Percentiles rank a stretch among this genome's conserved stretches.
Conservation (phyloP, 2,888 invertebrate genomes). For the Cataglyphis cursor region DNA sequence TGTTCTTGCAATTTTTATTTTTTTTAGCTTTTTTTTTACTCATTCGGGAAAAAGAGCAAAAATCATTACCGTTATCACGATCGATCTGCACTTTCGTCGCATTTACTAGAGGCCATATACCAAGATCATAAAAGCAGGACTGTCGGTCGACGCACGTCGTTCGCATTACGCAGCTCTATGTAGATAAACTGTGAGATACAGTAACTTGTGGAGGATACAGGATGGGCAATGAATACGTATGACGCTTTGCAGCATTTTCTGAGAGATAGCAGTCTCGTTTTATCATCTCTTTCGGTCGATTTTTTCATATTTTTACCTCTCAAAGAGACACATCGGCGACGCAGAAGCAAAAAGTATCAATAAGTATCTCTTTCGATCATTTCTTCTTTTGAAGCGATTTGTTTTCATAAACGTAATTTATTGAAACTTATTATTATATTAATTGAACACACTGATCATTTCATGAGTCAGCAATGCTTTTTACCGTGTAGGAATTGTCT, state of each 20-base stretch:
- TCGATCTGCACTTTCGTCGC: slow-evolving; percentile 58
- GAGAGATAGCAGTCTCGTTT: slow-evolving; percentile 32
- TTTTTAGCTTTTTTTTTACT: not conserved
- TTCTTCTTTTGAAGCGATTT: not conserved
- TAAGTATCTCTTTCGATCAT: slow-evolving; percentile 6
- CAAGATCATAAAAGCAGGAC: slow-evolving; percentile 67
- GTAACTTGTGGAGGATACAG: slow-evolving; percentile 41
- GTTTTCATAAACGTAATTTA: not conserved
- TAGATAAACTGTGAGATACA: slow-evolving; percentile 64
- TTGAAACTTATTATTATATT: slow-evolving; percentile 19
- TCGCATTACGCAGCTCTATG: slow-evolving; percentile 54
- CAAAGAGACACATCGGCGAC: not conserved
- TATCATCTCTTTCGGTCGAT: slow-evolving; percentile 7
- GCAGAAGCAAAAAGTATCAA: slow-evolving; percentile 9
- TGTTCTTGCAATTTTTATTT: not conserved
- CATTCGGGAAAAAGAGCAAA: slow-evolving; percentile 23
- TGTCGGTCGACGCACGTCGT: slow-evolving; percentile 56
- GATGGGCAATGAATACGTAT: slow-evolving; percentile 63
- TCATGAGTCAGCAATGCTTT: not conserved
- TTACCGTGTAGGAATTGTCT: not conserved
- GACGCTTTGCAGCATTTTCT: slow-evolving; percentile 31
- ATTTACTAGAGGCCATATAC: slow-evolving; percentile 60
- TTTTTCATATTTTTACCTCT: slow-evolving; percentile 22
- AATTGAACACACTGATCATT: not conserved
- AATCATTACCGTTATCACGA: slow-evolving; percentile 64